Base-by-base conservation (phyloP, 23 tunicate species). In the Ciona savignyi region DNA sequence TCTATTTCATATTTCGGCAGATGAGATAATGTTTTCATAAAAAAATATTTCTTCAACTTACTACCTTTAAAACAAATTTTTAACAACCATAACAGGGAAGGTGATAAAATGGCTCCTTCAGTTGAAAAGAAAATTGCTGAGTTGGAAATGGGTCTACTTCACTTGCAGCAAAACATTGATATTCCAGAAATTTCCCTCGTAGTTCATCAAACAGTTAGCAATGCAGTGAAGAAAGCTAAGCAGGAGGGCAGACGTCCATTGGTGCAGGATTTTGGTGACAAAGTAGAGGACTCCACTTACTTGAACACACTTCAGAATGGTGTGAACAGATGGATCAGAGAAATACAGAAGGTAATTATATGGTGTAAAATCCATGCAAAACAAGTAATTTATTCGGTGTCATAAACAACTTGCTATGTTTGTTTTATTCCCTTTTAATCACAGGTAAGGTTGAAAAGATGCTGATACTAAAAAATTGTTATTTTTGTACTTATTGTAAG, bases 81-180 rank as follows among this genome's bases (percentile, higher is more conserved):
- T n/a, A n/a, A n/a, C n/a, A n/a, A n/a, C n/a, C n/a, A n/a, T n/a
- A n/a, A 26, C 71, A 90, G 97, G 70, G 97, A 90, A 70, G 98
- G 98, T 0, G 98, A 93, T 63, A 93, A 86, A 68, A 82, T 93
- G 89, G 98, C 88, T 26, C 98, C 98, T 32, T 68, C 82, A 0
- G 90, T 93, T 0, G 98, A 93, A 65, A 86, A 86, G 72, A 86
- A 86, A 67, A 82, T 93, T 23, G 94, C 93, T 4, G 98, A 93
- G 62, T 65, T 93, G 30, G 98, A 93, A 74, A 84, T 93, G 95
- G 98, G 98, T 23, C 70, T 93, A 69, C 78, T 93, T 28, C 98
- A 93, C 80, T 51, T 93, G 42, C 98, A 93, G 48, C 98, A 93
- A 60, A 93, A 93, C 76, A 86, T 93, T 65, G 98, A 93, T 68